Evolutionary conservation across 2,113 vertebrate species (phyloP).

Genomic region (Poeciliopsis retropinna): DNA sequence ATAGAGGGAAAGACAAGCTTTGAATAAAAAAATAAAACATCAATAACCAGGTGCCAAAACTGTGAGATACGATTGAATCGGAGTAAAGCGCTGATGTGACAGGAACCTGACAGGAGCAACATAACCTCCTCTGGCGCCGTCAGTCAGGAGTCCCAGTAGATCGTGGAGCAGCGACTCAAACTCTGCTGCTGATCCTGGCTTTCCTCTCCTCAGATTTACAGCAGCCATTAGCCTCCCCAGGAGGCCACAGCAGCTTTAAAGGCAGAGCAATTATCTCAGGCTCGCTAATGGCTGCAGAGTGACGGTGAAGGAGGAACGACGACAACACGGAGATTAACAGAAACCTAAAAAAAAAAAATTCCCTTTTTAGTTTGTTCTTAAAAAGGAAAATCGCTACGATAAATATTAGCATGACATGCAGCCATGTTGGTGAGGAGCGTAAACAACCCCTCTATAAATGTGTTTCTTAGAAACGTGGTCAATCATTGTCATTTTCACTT

Average conservation of each 20-base stretch:
- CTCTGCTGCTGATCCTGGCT: neutral
- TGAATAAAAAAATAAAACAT: neutral
- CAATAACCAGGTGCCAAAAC: neutral
- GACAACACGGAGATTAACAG: slow-evolving; percentile 1
- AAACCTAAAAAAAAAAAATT: neutral
- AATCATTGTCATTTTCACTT: too few relatives aligned
- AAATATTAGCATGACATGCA: neutral
- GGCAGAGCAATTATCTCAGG: slow-evolving; percentile 62
- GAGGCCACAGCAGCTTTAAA: slow-evolving; percentile 62
- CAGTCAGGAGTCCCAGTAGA: slow-evolving; percentile 13
- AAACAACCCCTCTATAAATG: too few relatives aligned
- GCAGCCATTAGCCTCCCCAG: slow-evolving; percentile 59
- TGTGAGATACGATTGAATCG: neutral
- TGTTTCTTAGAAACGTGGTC: too few relatives aligned
- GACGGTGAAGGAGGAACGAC: neutral
- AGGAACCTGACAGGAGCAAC: slow-evolving; percentile 6
- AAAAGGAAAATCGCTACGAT: neutral
- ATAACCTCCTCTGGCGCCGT: neutral
- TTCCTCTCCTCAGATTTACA: slow-evolving; percentile 43
- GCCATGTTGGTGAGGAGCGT: neutral
- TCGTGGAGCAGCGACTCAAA: neutral
- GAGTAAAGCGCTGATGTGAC: neutral
- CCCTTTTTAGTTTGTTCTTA: neutral
- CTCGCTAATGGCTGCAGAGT: slow-evolving; percentile 23
- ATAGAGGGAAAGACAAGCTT: neutral